Conservation (phyloP, 1,140 invertebrate species). For the Scaptomyza hsui region DNA sequence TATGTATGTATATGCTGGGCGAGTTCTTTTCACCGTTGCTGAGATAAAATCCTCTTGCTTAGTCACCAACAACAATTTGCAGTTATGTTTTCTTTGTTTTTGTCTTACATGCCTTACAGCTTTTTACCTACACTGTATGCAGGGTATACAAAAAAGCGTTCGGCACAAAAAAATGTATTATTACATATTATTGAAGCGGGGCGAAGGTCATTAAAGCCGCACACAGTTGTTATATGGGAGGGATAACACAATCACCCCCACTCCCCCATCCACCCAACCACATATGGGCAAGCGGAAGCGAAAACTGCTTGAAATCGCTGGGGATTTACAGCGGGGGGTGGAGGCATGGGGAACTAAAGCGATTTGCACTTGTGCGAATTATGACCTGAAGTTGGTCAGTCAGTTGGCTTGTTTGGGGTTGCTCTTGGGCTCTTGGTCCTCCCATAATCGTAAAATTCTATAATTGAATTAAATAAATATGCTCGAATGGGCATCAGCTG, state of each 20-base stretch:
- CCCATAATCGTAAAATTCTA: constrained; percentile 80
- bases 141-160: constrained; percentile 25
- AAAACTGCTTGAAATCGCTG: constrained; percentile 68
- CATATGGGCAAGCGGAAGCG: constrained; percentile 77
- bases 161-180: constrained; percentile 36
- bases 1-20: too few species aligned
- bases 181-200: constrained; percentile 50
- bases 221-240: constrained; percentile 11
- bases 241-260: not conserved
- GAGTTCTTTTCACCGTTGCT: too few species aligned
- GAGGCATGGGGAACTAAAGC: constrained; percentile 29
- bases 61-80: not conserved
- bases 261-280: constrained; percentile 12
- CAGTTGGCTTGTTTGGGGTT: constrained; percentile 8
- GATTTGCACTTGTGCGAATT: constrained; percentile 80
- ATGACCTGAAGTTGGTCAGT: constrained; percentile 60
- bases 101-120: not conserved
- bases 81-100: not conserved
- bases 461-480: constrained; percentile 83
- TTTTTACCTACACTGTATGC: not conserved
- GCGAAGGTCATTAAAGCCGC: constrained; percentile 69
- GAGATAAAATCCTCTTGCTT: not conserved
- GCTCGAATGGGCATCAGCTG: constrained; percentile 63
- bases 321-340: constrained; percentile 45
- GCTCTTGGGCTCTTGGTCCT: not conserved